phyloP scores from a whole-genome alignment of 2,113 vertebrate genomes.

The Rhombomys opimus region DNA sequence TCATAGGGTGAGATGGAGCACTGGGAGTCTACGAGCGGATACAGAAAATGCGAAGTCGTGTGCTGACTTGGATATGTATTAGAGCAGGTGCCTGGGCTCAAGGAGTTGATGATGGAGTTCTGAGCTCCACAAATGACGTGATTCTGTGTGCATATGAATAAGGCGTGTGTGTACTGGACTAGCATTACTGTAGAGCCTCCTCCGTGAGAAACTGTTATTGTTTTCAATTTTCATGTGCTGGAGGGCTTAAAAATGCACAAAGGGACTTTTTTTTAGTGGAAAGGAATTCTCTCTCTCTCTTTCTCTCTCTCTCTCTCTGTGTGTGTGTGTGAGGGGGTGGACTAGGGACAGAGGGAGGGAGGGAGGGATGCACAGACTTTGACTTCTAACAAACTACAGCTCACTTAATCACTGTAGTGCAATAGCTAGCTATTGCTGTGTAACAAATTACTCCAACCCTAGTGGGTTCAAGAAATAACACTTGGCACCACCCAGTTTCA shows the following conservation, averaged over 20 bases:
- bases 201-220: background rate
- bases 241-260: background rate
- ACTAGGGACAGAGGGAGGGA: background rate
- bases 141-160: no score
- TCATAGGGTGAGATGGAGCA: background rate
- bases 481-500: background rate
- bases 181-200: background rate
- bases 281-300: background rate
- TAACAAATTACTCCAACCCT: background rate
- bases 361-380: background rate
- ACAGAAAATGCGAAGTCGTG: background rate
- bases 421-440: background rate
- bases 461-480: background rate
- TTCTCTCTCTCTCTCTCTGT: background rate
- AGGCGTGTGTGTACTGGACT: background rate
- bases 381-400: background rate
- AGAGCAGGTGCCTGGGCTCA: background rate
- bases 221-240: background rate
- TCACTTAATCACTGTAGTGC: background rate
- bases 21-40: background rate
- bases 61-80: background rate
- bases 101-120: background rate
- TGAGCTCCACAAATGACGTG: background rate
- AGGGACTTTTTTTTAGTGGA: background rate
- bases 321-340: background rate